These are phyloP conservation scores for Sphaeridia pumilis DNA, from an alignment of 2,888 invertebrate genomes.

Conservation along the genomic window DNA sequence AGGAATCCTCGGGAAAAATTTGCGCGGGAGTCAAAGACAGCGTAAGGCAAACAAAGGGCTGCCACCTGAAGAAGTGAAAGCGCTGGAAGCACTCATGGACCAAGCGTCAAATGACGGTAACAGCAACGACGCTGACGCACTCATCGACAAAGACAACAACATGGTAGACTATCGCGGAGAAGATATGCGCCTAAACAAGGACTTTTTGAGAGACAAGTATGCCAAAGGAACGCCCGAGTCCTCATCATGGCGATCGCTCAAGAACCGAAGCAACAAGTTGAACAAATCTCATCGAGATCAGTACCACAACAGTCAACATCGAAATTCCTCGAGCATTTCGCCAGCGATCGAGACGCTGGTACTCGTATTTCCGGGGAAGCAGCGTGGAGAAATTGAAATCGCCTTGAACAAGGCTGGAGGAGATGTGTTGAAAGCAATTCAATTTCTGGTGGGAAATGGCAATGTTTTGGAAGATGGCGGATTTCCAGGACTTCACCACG, in stretches of 20 bases:
- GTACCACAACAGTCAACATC: background rate
- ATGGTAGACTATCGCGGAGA: no score
- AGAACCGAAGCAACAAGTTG: background rate
- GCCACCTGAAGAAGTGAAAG: no score
- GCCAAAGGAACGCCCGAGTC: background rate
- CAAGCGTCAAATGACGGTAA: no score
- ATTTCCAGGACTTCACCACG: no score
- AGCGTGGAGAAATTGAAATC: slow-evolving; percentile 73
- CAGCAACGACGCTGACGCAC: background rate
- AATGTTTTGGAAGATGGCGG: slow-evolving; percentile 17
- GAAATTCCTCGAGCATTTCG: slow-evolving; percentile 10
- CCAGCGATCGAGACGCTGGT: slow-evolving; percentile 67
- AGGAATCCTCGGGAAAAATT: background rate
- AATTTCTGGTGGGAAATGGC: slow-evolving; percentile 49
- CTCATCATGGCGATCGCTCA: no score
- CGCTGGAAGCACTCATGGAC: no score
- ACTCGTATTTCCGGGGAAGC: slow-evolving; percentile 77
- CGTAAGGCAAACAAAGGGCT: no score
- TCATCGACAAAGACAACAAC: background rate
- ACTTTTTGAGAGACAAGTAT: background rate
- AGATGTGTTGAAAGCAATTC: slow-evolving; percentile 86
- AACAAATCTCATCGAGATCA: background rate
- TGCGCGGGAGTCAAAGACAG: no score
- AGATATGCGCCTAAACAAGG: no score
- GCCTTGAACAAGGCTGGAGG: slow-evolving; percentile 72